Conservation (phyloP, 2,888 invertebrate genomes). For the Anodontia alba region DNA sequence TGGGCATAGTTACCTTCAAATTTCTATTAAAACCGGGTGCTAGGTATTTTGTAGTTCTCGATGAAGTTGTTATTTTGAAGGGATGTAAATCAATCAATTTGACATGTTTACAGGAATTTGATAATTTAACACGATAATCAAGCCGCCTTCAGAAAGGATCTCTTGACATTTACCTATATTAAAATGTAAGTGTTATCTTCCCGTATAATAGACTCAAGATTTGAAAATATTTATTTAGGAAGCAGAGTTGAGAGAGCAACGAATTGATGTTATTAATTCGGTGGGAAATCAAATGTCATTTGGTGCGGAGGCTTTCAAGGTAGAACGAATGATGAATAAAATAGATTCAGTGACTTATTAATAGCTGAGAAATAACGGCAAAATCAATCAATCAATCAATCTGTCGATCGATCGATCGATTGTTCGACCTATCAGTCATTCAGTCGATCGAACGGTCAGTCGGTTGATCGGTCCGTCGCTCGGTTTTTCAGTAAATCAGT, state of each 20-base stretch:
- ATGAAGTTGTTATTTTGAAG: constrained; percentile 57
- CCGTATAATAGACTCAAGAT: constrained; percentile 9
- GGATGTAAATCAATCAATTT: constrained; percentile 60
- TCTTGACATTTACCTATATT: constrained; percentile 42
- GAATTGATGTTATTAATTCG: background rate
- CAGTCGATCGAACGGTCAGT: too few relatives aligned
- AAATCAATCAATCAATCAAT: too few relatives aligned
- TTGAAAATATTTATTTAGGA: constrained; percentile 9
- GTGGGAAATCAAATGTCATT: background rate
- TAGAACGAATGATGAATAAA: too few relatives aligned
- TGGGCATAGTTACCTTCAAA: background rate
- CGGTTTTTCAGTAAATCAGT: too few relatives aligned
- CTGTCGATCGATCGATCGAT: too few relatives aligned
- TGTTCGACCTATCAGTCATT: too few relatives aligned
- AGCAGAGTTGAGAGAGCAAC: background rate
- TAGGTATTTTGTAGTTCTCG: constrained; percentile 51
- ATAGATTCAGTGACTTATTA: too few relatives aligned
- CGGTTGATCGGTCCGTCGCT: too few relatives aligned
- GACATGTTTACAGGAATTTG: constrained; percentile 53
- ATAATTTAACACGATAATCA: constrained; percentile 45
- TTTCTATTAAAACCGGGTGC: constrained; percentile 16
- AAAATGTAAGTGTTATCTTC: constrained; percentile 29
- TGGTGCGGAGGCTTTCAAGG: too few relatives aligned
- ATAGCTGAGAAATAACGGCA: too few relatives aligned
- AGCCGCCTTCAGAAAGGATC: constrained; percentile 29